Evolutionary conservation across 2,797 vertebrate genomes (phyloP).

Genomic region (Oreochromis mossambicus): DNA sequence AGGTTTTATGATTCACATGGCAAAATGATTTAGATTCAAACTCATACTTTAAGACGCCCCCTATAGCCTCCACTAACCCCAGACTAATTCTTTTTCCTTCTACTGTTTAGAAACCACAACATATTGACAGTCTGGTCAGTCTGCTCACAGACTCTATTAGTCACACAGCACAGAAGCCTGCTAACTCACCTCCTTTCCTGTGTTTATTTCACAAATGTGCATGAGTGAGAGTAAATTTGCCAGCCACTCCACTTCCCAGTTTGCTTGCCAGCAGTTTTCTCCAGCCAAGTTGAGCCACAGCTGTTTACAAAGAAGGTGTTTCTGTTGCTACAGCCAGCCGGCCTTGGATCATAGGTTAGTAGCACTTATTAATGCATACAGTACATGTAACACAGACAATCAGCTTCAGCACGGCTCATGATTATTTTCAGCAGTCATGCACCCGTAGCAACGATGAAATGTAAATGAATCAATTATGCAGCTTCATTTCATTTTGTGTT

Average conservation of each 20-base stretch:
- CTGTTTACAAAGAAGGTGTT: slow-evolving; percentile 51
- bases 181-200: slow-evolving; percentile 24
- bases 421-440: background rate
- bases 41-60: background rate
- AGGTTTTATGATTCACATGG: background rate
- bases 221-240: slow-evolving; percentile 60
- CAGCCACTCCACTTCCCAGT: slow-evolving; percentile 46
- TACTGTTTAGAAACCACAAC: slow-evolving; percentile 55
- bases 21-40: background rate
- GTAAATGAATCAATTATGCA: background rate
- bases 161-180: slow-evolving; percentile 49
- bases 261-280: slow-evolving; percentile 41
- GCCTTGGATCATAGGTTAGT: background rate
- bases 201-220: slow-evolving; percentile 66
- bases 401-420: background rate
- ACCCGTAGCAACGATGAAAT: background rate
- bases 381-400: background rate
- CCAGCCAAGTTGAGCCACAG: slow-evolving; percentile 43
- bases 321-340: slow-evolving; percentile 19
- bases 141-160: slow-evolving; percentile 61
- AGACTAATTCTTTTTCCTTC: slow-evolving; percentile 36
- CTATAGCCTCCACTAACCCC: slow-evolving; percentile 20
- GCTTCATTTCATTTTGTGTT: background rate
- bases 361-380: background rate
- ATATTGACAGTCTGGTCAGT: slow-evolving; percentile 60